Percentiles rank a stretch among this genome's conserved stretches.
These are phyloP conservation scores for Rhinella marina DNA, from an alignment of 2,797 vertebrate species.

Conservation along the genomic window DNA sequence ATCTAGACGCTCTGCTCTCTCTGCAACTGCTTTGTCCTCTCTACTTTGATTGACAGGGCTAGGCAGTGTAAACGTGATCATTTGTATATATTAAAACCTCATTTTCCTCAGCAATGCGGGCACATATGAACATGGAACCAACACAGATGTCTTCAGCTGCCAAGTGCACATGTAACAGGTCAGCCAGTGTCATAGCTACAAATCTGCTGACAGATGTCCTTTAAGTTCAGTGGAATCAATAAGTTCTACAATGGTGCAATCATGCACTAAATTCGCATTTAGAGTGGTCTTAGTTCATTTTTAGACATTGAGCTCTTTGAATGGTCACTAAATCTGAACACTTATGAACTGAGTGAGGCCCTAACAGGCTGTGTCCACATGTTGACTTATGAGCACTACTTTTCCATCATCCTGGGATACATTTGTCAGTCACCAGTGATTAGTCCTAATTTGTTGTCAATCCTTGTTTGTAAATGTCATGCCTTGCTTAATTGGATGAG, in stretches of 20 bases:
- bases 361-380: background rate
- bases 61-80: no score
- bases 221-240: background rate
- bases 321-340: background rate
- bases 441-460: background rate
- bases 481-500: background rate
- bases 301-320: background rate
- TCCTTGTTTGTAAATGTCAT: background rate
- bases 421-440: background rate
- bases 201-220: no score
- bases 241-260: background rate
- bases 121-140: no score
- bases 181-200: no score
- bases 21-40: no score
- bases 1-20: no score
- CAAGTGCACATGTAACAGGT: no score
- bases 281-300: background rate
- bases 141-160: no score
- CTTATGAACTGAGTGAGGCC: background rate
- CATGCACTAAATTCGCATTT: background rate
- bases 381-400: background rate
- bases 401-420: background rate
- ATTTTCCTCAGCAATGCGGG: no score
- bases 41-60: no score
- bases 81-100: no score